These are phyloP conservation scores for Meloidogyne floridensis DNA, from an alignment of 1,140 invertebrate genomes.

Conservation along the genomic window DNA sequence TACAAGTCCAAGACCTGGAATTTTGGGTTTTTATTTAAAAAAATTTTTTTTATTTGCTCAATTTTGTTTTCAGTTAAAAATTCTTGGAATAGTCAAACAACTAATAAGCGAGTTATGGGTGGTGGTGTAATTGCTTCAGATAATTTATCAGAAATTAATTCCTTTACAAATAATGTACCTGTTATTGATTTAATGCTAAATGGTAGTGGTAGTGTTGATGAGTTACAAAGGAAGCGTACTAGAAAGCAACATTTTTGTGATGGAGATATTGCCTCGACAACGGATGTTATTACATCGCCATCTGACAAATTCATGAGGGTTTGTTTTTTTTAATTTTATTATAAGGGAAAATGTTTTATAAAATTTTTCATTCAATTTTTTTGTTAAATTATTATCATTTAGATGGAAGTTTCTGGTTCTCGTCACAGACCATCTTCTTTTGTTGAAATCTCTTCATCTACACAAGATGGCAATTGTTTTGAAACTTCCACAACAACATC, in stretches of 20 bases:
- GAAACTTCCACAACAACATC: not conserved
- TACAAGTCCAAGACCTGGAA: conserved; percentile 36
- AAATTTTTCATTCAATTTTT: too few relatives aligned
- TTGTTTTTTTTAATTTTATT: not conserved
- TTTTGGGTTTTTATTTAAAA: conserved; percentile 28
- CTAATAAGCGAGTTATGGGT: not conserved
- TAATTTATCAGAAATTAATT: not conserved
- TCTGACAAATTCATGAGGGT: conserved; percentile 35
- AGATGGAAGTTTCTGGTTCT: not conserved
- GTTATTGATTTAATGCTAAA: not conserved
- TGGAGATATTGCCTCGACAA: not conserved
- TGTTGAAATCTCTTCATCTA: not conserved
- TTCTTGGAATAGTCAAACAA: conserved; percentile 23
- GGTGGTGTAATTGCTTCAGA: conserved; percentile 8
- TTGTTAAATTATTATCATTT: not conserved
- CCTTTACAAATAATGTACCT: not conserved
- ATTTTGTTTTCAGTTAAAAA: not conserved
- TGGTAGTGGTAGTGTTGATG: conserved; percentile 15
- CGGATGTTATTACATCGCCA: not conserved
- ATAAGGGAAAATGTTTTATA: too few relatives aligned
- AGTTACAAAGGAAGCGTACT: conserved; percentile 32
- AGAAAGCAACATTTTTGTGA: conserved; percentile 32
- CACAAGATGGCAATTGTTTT: not conserved
- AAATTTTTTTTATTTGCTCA: not conserved
- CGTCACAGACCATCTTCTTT: not conserved